Evolutionary conservation across 92 coral and sea anemone genomes (phyloP).

Genomic region (Epizoanthus fatuus): DNA sequence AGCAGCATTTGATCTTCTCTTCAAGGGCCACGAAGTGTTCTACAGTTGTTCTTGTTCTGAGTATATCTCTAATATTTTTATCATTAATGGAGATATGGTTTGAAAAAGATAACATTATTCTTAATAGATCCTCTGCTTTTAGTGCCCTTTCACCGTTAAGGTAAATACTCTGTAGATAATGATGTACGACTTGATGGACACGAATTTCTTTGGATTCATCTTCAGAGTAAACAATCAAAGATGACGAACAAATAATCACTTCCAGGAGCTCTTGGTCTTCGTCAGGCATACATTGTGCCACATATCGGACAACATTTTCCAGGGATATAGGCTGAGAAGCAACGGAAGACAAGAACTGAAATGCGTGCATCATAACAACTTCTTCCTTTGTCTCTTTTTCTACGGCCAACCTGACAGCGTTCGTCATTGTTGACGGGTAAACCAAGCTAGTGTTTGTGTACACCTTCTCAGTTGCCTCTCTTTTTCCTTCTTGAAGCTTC

Average conservation of each 20-base stretch:
- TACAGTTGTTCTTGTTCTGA: not conserved
- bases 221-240: constrained; percentile 25
- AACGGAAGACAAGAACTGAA: constrained; percentile 12
- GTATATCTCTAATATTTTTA: not conserved
- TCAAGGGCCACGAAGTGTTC: not conserved
- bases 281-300: not conserved
- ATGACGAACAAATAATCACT: not conserved
- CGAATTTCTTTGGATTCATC: constrained; percentile 3
- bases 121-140: not conserved
- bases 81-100: not conserved
- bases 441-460: not conserved
- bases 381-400: not conserved
- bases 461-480: constrained; percentile 27
- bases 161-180: not conserved
- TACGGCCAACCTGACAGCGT: constrained; percentile 30
- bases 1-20: not conserved
- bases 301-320: not conserved
- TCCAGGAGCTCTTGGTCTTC: constrained; percentile 11
- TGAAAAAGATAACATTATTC: not conserved
- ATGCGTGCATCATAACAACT: not conserved
- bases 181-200: constrained; percentile 31
- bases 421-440: constrained; percentile 4
- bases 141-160: not conserved
- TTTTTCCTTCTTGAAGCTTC: constrained; percentile 40
- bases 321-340: not conserved